A percentile compares a stretch with the other conserved stretches of the same genome.
These are phyloP conservation scores for Halichoeres trimaculatus DNA, from an alignment of 2,113 vertebrate species.

Conservation along the genomic window DNA sequence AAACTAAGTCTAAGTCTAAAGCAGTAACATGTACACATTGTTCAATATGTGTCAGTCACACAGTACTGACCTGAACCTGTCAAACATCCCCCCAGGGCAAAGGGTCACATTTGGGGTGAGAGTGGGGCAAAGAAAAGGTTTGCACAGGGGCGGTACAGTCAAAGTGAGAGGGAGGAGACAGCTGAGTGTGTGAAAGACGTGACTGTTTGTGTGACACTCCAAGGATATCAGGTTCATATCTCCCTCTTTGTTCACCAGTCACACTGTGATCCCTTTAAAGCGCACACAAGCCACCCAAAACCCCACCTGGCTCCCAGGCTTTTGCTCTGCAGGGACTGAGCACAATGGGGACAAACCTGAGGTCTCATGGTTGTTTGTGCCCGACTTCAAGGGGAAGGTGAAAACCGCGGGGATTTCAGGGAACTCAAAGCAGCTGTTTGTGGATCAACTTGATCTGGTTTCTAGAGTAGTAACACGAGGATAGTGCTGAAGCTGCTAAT, in stretches of 20 bases:
- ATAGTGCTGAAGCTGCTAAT: slow-evolving; percentile 8
- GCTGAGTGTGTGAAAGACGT: slow-evolving; percentile 51
- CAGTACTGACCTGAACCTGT: slow-evolving; percentile 47
- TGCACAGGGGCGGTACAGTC: slow-evolving; percentile 42
- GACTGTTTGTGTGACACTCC: slow-evolving; percentile 67
- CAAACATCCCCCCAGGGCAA: slow-evolving; percentile 49
- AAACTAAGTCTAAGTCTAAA: too few relatives aligned
- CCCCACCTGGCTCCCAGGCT: slow-evolving; percentile 62
- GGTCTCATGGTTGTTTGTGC: slow-evolving; percentile 58
- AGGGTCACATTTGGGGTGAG: slow-evolving; percentile 38
- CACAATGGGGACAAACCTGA: slow-evolving; percentile 55
- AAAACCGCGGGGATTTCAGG: slow-evolving; percentile 52
- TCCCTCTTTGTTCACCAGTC: slow-evolving; percentile 71
- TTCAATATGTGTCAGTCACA: slow-evolving; percentile 16
- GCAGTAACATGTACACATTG: too few relatives aligned
- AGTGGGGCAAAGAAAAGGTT: slow-evolving; percentile 18
- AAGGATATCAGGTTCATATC: slow-evolving; percentile 77
- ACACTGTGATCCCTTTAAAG: slow-evolving; percentile 58
- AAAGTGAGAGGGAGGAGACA: slow-evolving; percentile 47
- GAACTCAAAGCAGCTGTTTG: slow-evolving; percentile 64
- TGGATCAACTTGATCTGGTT: slow-evolving; percentile 48
- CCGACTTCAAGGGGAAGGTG: slow-evolving; percentile 57
- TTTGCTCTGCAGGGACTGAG: slow-evolving; percentile 27
- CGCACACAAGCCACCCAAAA: slow-evolving; percentile 73
- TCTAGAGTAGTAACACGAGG: not conserved